These are phyloP conservation scores for Brachionus calyciflorus DNA, from an alignment of 1,140 invertebrate genomes.

Conservation along the genomic window DNA sequence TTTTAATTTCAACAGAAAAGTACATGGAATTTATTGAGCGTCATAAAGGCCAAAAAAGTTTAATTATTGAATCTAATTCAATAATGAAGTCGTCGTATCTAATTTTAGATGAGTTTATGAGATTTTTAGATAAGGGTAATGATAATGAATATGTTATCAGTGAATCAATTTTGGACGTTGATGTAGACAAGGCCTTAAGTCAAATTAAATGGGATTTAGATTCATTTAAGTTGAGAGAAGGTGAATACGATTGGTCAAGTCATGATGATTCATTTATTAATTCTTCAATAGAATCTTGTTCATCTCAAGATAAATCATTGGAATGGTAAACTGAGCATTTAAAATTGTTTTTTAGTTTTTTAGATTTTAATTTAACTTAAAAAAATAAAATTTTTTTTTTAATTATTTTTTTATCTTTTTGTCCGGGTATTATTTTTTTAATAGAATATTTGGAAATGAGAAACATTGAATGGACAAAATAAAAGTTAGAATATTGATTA, in stretches of 20 bases:
- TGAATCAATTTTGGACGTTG: constrained; percentile 61
- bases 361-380: too few relatives aligned
- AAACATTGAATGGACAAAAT: too few relatives aligned
- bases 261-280: background rate
- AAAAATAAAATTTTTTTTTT: too few relatives aligned
- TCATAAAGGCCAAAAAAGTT: constrained; percentile 56
- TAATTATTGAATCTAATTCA: constrained; percentile 63
- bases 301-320: too few relatives aligned
- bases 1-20: constrained; percentile 60
- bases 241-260: background rate
- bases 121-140: constrained; percentile 62
- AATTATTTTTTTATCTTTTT: too few relatives aligned
- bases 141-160: constrained; percentile 60
- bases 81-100: constrained; percentile 63
- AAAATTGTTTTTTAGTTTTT: too few relatives aligned
- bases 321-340: too few relatives aligned
- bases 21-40: constrained; percentile 60
- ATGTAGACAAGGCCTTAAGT: constrained; percentile 59
- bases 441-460: too few relatives aligned
- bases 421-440: too few relatives aligned
- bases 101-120: constrained; percentile 63
- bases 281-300: too few relatives aligned
- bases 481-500: too few relatives aligned
- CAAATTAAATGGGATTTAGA: constrained; percentile 49
- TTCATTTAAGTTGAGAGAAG: background rate